Base-by-base conservation (phyloP, 2,113 vertebrate species). In the Columbina picui region DNA sequence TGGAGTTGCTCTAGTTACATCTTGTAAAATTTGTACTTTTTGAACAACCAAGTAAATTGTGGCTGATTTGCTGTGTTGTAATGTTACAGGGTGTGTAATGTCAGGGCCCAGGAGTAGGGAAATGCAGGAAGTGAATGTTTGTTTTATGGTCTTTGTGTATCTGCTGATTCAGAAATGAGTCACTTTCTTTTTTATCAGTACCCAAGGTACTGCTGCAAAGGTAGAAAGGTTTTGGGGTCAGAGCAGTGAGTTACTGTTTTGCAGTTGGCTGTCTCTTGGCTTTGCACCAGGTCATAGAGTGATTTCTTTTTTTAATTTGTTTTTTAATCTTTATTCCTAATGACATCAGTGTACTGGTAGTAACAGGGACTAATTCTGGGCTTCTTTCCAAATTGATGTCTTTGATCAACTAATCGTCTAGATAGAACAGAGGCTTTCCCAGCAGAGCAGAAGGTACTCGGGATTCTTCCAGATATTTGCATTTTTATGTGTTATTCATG, bases 51-150 rank as follows among this genome's bases (percentile, higher is more conserved):
- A 41, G 47, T 86, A 41, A 76, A 41, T 23, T 49, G 50, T 69
- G 76, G 36, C 79, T 69, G 41, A 9, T 45, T 57, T 65, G 39
- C 32, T 80, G 41, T 85, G 82, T 93, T 78, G 76, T 57, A 92
- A 86, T 57, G 32, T 63, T 71, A 55, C 26, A 67, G 95, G 86
- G 95, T 60, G 86, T 96, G 86, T 95, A 84, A 61, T 7, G 38
- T 89, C 92, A 89, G 41, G 56, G 73, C 56, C 39, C 38, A 70
- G 60, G 73, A 93, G 83, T 7, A 89, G 76, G 86, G 81, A 94
- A 84, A 55, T 67, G 89, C 83, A 78, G 96, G 96, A 97, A 97
- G 88, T 45, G n/a, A 86, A 32, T 95, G 93, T 96, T 97, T 95
- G n/a, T 92, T 50, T 73, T 89, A 14, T 39, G 64, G 52, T 73